A percentile compares a stretch with the other conserved stretches of the same genome.
Conservation (phyloP, 2,113 vertebrate species). For the Cinclus cinclus region DNA sequence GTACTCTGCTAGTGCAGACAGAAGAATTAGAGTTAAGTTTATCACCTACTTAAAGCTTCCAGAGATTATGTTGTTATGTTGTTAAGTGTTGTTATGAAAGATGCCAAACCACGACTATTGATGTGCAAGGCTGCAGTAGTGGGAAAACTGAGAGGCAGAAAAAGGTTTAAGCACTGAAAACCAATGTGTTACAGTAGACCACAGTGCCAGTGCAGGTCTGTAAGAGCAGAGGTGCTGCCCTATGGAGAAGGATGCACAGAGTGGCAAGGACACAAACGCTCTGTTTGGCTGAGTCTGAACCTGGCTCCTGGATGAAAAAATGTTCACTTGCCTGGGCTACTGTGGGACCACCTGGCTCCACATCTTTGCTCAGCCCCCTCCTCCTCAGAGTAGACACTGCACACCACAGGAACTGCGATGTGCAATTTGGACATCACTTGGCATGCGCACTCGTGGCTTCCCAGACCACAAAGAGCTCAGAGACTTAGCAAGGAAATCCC, state of each 20-base stretch:
- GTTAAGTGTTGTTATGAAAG: background rate
- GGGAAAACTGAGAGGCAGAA: background rate
- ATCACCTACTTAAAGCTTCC: background rate
- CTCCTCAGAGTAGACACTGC: background rate
- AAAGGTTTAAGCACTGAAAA: background rate
- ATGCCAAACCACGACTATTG: background rate
- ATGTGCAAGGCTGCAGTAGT: background rate
- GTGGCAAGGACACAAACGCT: background rate
- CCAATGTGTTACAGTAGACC: background rate
- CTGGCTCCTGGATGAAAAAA: background rate
- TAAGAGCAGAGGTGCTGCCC: background rate
- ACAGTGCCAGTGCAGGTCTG: background rate
- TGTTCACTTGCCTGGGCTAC: background rate
- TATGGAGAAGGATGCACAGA: background rate
- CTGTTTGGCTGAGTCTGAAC: background rate
- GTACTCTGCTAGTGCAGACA: background rate
- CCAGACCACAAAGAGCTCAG: rapidly evolving
- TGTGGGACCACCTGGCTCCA: background rate
- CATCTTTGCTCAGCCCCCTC: background rate
- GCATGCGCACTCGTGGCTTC: background rate
- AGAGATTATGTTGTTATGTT: background rate
- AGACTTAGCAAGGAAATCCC: background rate
- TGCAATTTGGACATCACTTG: background rate
- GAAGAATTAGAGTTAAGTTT: background rate
- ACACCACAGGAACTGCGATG: rapidly evolving